phyloP scores from a whole-genome alignment of 2,888 invertebrate species.

The Apoda limacodes region DNA sequence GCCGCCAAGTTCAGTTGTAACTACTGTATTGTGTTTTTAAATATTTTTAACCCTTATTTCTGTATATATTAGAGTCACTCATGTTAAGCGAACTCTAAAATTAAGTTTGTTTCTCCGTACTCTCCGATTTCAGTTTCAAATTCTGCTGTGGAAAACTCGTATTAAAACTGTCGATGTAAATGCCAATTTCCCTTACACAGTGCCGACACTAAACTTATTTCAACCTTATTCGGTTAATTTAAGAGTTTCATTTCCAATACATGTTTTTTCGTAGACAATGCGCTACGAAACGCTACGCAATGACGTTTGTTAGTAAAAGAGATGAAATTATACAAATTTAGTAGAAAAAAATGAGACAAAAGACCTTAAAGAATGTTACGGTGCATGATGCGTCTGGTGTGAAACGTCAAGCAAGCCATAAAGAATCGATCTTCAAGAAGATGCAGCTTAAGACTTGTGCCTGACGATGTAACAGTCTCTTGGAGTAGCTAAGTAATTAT shows the following conservation, averaged over 20 bases:
- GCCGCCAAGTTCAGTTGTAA: conserved; percentile 26
- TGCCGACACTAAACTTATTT: conserved; percentile 23
- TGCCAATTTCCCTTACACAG: conserved; percentile 58
- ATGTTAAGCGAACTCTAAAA: conserved; percentile 20
- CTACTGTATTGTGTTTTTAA: conserved; percentile 9
- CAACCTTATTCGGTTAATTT: conserved; percentile 24
- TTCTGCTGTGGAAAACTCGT: conserved; percentile 62
- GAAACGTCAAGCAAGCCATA: conserved; percentile 42
- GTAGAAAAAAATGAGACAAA: conserved; percentile 38
- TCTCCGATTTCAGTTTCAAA: conserved; percentile 55
- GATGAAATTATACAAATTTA: conserved; percentile 28
- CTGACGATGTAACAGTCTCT: too few relatives aligned
- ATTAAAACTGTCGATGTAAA: conserved; percentile 63
- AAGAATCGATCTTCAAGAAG: conserved; percentile 63
- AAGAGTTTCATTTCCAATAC: conserved; percentile 6
- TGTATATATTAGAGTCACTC: conserved; percentile 12
- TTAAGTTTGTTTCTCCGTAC: conserved; percentile 32
- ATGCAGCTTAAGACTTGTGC: too few relatives aligned
- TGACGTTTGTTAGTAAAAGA: conserved; percentile 57
- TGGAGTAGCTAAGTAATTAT: too few relatives aligned
- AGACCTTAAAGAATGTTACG: conserved; percentile 40
- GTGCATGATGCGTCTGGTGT: conserved; percentile 51
- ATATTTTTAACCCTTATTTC: conserved; percentile 27
- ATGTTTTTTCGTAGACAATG: conserved; percentile 57
- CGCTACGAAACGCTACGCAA: conserved; percentile 66